Conservation (phyloP, 2,888 invertebrate genomes). For the Chloroclysta siterata region DNA sequence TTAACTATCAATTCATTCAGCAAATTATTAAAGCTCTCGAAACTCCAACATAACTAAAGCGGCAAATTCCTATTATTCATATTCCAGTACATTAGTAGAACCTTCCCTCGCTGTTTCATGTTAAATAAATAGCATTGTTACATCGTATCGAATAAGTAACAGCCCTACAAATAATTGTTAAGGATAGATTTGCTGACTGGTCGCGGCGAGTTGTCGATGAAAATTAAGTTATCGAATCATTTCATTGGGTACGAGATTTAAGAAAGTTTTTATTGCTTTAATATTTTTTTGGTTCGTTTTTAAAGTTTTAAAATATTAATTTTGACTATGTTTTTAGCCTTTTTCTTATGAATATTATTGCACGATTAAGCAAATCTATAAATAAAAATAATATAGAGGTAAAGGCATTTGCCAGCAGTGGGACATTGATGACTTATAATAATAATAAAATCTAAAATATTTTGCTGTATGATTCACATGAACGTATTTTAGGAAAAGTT, state of each 20-base stretch:
- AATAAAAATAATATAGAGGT: no score
- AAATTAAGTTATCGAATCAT: not conserved
- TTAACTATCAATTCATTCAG: no score
- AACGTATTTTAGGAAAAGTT: no score
- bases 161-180: slow-evolving; percentile 26
- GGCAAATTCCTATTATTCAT: slow-evolving; percentile 5
- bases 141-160: slow-evolving; percentile 25
- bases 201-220: slow-evolving; percentile 14
- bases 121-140: slow-evolving; percentile 23
- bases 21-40: not conserved
- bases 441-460: no score
- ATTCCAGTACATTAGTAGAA: slow-evolving; percentile 5
- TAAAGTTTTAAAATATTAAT: no score
- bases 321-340: no score
- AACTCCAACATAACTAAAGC: not conserved
- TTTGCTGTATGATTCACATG: no score
- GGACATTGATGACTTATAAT: no score
- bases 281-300: no score
- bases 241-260: not conserved
- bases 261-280: not conserved
- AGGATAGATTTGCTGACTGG: slow-evolving; percentile 17
- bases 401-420: no score
- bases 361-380: no score
- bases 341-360: no score
- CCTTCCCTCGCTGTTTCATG: slow-evolving; percentile 7